phyloP scores from a whole-genome alignment of 2,888 invertebrate species.

The Melinopterus prodromus region DNA sequence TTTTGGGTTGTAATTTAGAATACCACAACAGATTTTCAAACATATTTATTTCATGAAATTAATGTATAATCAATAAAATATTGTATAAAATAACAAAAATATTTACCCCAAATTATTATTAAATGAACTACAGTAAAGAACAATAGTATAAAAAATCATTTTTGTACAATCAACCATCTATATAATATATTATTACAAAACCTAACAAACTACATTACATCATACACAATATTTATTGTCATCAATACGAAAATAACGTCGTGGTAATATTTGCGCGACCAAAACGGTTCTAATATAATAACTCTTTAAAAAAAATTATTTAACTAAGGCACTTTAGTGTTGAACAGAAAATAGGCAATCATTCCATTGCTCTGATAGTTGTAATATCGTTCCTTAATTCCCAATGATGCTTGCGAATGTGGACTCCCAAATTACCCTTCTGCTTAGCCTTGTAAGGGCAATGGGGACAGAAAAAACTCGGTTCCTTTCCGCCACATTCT shows the following conservation, averaged over 20 bases:
- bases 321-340: slow-evolving; percentile 20
- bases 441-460: slow-evolving; percentile 85
- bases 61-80: neutral
- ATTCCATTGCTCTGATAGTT: neutral
- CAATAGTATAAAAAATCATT: neutral
- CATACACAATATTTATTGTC: neutral
- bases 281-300: neutral
- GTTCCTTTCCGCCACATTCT: slow-evolving; percentile 83
- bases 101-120: neutral
- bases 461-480: slow-evolving; percentile 82
- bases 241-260: slow-evolving; percentile 11
- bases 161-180: neutral
- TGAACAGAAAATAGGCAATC: neutral
- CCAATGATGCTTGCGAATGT: slow-evolving; percentile 80
- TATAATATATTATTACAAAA: neutral
- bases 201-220: neutral
- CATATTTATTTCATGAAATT: neutral
- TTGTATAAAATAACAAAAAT: neutral
- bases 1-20: too few relatives aligned
- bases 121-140: neutral
- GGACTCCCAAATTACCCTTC: slow-evolving; percentile 82
- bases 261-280: neutral
- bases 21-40: neutral
- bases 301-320: neutral
- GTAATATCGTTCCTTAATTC: slow-evolving; percentile 26